Base-by-base conservation (phyloP, 2,797 vertebrate species). In the Myripristis murdjan region DNA sequence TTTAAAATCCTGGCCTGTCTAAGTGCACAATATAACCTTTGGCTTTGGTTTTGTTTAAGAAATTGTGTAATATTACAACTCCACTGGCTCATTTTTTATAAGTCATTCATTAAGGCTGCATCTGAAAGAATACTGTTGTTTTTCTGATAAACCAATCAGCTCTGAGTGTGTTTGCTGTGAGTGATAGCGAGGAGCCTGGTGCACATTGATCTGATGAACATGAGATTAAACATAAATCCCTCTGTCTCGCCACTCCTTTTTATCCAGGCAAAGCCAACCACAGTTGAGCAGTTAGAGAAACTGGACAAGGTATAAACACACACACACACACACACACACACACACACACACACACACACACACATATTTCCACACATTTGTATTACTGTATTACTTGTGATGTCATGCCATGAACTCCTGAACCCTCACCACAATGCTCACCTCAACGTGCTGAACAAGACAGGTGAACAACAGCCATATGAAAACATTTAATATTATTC, bases 281-380 rank as follows among this genome's bases (percentile, higher is more conserved):
- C 97, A 37, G 93, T 98, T 73, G 97, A 98, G 84, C 91, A 97
- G 82, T 91, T 99, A 90, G 97, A 99, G 93, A 95, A 90, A 79
- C 87, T 98, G 81, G 98, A 99, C 88, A 98, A 98, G 97, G 98
- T 99, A 95, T 56, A 44, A 5, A 65, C 11, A 33, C 64, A 64
- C 12, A 41, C 4, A 39, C 28, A 18, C 53, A 28, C 24, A 41
- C 10, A 11, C 6, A 35, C 8, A 35, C 33, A 16, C 24, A 70
- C 37, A 39, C 35, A 41, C 33, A 39, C 66, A 58, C 54, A 33
- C 58, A 57, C n/a, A n/a, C n/a, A n/a, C n/a, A n/a, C n/a, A n/a
- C n/a, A n/a, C n/a, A n/a, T n/a, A n/a, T n/a, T n/a, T n/a, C n/a
- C n/a, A n/a, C 18, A 16, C 16, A 20, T 11, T 28, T 15, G 44